Evolutionary conservation across 23 tunicate species (phyloP), one percentile per base, ranked within the genome.

Genomic region (Aplidium turbinatum): DNA sequence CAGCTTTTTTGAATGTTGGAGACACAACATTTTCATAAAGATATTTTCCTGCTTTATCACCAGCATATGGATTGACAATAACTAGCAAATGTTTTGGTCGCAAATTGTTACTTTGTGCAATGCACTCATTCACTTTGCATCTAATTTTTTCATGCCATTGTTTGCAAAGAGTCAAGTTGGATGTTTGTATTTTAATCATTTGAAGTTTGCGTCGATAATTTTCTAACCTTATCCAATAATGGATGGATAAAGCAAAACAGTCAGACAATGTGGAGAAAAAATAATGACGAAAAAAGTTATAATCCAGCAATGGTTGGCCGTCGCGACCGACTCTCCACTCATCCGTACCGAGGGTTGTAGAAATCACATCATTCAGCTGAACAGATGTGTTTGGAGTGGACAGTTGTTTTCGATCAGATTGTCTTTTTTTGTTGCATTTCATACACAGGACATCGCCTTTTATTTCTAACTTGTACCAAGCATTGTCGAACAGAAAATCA

Each of bases 31-130:
- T 70, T 5, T 46, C 38, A 33, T 78, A 79, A 30, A 85, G 70
- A 24, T 33, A 38, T 35, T 47, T 53, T 0, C 79, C 92, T 31
- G 23, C 57, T 18, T 67, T 65, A 0, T 55, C 47, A 0, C 92
- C 92, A 16, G 84, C 92, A 58, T 42, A 85, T 2, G 92, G 92
- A 54, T 85, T 85, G 1, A 85, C 73, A 56, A 85, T 78, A 1
- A 85, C 73, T 2, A 85, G 73, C 0, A 85, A 73, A 0, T 40
- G 16, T 38, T 60, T 77, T 27, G 92, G 92, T 18, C 92, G 63
- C 2, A 9, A 4, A 39, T 7, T 4, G 23, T 27, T 51, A 35
- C 25, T 20, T 78, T 78, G 16, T 20, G 28, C 13, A 28, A 78
- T 20, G 22, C 32, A 29, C 5, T 58, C 0, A 48, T 61, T 21